Percentiles rank a stretch among this genome's conserved stretches.
Conservation (phyloP, 2,888 invertebrate genomes). For the Prenolepis imparis region DNA sequence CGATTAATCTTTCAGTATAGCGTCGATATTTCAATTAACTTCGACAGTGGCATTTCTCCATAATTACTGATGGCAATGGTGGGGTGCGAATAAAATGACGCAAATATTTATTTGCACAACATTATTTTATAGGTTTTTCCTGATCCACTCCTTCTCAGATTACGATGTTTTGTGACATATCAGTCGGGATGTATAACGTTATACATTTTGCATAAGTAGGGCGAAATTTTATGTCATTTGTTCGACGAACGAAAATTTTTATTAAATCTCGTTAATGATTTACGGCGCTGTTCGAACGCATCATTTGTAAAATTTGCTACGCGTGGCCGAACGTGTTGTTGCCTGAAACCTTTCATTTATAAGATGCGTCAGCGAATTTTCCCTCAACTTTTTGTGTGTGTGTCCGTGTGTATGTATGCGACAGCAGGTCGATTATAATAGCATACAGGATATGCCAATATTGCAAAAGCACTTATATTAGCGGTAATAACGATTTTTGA, state of each 20-base stretch:
- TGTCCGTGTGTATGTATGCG: neutral
- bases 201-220: neutral
- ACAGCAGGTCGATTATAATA: constrained; percentile 43
- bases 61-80: constrained; percentile 14
- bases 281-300: constrained; percentile 1
- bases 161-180: neutral
- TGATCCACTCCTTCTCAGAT: neutral
- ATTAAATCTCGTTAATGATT: constrained; percentile 46
- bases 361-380: constrained; percentile 48
- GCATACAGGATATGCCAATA: constrained; percentile 35
- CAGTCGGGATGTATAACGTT: too few relatives aligned
- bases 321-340: constrained; percentile 39
- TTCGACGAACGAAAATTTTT: constrained; percentile 8
- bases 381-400: neutral
- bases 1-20: constrained; percentile 36
- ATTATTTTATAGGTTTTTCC: neutral
- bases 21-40: constrained; percentile 43
- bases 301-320: constrained; percentile 47
- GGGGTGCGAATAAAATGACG: neutral
- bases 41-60: constrained; percentile 18
- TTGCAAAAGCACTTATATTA: constrained; percentile 13
- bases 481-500: constrained; percentile 20
- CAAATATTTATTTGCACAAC: neutral
- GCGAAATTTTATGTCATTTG: neutral
- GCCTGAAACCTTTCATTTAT: constrained; percentile 39